phyloP scores from a whole-genome alignment of 2,113 vertebrate species.

The Abramis brama region DNA sequence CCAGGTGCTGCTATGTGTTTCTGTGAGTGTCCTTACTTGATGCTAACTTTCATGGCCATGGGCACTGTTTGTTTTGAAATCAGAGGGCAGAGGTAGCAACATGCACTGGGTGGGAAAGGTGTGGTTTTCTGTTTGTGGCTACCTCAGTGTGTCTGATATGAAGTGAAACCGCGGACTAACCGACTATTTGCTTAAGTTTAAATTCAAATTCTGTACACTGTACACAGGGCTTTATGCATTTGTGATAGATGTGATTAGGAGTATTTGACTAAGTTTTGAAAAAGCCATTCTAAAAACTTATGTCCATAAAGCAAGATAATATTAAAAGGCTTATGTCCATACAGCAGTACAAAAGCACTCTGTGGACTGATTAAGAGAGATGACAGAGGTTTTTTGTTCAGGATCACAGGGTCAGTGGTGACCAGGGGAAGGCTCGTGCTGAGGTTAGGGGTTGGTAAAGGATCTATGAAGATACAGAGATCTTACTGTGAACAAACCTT shows the following conservation, averaged over 20 bases:
- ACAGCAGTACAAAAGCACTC: not conserved
- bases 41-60: not conserved
- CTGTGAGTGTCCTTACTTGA: not conserved
- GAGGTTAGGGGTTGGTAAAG: conserved; percentile 10
- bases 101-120: not conserved
- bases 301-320: not conserved
- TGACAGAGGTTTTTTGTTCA: not conserved
- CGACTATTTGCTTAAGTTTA: not conserved
- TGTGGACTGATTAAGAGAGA: not conserved
- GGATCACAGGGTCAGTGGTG: not conserved
- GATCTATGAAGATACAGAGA: conserved; percentile 14
- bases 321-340: conserved; percentile 31
- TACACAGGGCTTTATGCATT: not conserved
- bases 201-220: conserved; percentile 22
- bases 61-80: not conserved
- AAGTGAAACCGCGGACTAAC: not conserved
- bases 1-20: not conserved
- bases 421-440: not conserved
- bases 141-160: not conserved
- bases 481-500: not conserved
- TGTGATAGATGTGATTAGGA: not conserved
- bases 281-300: not conserved
- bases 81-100: not conserved
- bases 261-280: conserved; percentile 20
- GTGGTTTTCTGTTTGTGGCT: not conserved